Percentiles rank a stretch among this genome's conserved stretches.
phyloP scores from a whole-genome alignment of 2,113 vertebrate genomes.

The Brachyhypopomus occidentalis region DNA sequence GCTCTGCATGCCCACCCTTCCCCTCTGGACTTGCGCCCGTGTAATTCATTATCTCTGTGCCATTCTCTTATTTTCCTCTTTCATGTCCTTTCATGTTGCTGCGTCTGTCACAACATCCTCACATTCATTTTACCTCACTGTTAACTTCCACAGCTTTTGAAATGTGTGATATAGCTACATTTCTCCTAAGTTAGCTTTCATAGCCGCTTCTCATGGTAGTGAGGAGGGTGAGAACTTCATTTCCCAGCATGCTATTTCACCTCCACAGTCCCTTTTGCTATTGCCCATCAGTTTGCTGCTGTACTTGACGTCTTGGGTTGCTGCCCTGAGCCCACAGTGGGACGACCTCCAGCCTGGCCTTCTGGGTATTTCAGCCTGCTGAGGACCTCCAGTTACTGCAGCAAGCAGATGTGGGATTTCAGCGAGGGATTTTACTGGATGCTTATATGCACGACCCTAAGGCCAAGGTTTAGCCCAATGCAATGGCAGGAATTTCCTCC shows the following conservation, averaged over 20 bases:
- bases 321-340: too few species aligned
- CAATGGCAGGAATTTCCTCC: constrained; percentile 32
- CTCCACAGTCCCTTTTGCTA: neutral
- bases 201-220: constrained; percentile 25
- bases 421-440: neutral
- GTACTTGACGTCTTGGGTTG: too few species aligned
- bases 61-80: too few species aligned
- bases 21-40: too few species aligned
- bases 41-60: too few species aligned
- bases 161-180: too few species aligned
- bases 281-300: constrained; percentile 13
- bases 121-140: too few species aligned
- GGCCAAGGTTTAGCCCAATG: constrained; percentile 33
- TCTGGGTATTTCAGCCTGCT: neutral
- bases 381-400: neutral
- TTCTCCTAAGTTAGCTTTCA: too few species aligned
- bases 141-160: too few species aligned
- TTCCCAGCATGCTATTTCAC: constrained; percentile 44
- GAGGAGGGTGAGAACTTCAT: constrained; percentile 49
- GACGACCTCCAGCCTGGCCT: constrained; percentile 7
- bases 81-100: too few species aligned
- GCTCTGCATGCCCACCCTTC: too few species aligned
- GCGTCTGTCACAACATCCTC: too few species aligned
- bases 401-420: constrained; percentile 30
- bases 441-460: neutral